These are phyloP conservation scores for Heliothis virescens DNA, from an alignment of 1,140 invertebrate species.

Conservation along the genomic window DNA sequence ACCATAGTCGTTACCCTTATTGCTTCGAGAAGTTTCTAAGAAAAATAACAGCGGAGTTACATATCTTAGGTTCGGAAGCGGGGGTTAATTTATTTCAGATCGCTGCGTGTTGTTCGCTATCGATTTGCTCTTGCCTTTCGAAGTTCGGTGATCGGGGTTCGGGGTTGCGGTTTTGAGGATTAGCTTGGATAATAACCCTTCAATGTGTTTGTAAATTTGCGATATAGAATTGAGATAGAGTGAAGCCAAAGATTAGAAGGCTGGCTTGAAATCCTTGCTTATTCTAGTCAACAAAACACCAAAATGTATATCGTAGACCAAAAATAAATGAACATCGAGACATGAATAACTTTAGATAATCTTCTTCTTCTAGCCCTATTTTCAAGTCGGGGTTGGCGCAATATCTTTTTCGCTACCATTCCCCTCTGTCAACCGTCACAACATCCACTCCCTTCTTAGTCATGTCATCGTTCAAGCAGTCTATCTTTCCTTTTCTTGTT, in stretches of 20 bases:
- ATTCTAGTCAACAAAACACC: background rate
- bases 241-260: background rate
- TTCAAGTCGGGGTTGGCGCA: too few species aligned
- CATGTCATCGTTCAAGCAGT: too few species aligned
- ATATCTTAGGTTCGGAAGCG: conserved; percentile 25
- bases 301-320: too few species aligned
- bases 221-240: background rate
- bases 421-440: too few species aligned
- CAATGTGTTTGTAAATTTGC: background rate
- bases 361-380: too few species aligned
- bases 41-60: conserved; percentile 45
- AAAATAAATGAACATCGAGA: too few species aligned
- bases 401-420: too few species aligned
- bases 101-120: conserved; percentile 4
- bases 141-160: background rate
- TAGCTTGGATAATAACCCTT: background rate
- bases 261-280: background rate
- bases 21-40: conserved; percentile 35
- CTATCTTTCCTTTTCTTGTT: too few species aligned
- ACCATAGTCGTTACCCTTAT: conserved; percentile 11
- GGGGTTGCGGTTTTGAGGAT: background rate
- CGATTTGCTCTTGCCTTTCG: background rate
- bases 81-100: conserved; percentile 43
- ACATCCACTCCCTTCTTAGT: too few species aligned
- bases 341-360: too few species aligned